Conservation (phyloP, 1,140 invertebrate species). For the Trypoxylus dichotomus region DNA sequence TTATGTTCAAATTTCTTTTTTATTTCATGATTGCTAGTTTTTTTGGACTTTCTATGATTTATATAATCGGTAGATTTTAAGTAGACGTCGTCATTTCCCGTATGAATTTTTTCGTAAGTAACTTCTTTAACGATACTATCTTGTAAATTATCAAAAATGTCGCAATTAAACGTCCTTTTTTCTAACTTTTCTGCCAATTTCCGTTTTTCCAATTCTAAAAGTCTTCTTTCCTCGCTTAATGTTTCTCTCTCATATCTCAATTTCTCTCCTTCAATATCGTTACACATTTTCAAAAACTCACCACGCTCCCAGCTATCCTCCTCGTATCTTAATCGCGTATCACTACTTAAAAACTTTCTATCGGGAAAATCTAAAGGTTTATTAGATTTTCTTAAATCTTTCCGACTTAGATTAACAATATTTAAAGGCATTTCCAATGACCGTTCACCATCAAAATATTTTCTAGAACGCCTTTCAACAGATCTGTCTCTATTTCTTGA, state of each 20-base stretch:
- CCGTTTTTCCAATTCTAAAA: constrained; percentile 37
- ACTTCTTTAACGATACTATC: constrained; percentile 7
- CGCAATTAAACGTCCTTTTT: background rate
- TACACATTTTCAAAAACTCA: constrained; percentile 29
- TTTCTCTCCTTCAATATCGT: constrained; percentile 21
- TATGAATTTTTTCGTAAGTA: background rate
- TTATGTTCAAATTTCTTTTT: constrained; percentile 11
- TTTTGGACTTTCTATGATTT: background rate
- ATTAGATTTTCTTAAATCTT: background rate
- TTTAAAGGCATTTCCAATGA: constrained; percentile 48
- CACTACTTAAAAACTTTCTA: background rate
- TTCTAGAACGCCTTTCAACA: background rate
- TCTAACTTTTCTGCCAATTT: constrained; percentile 33
- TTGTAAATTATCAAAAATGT: constrained; percentile 7
- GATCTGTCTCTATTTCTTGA: constrained; percentile 17
- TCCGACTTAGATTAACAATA: constrained; percentile 38
- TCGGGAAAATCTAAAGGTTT: background rate
- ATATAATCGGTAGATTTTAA: constrained; percentile 6
- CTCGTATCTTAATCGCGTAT: constrained; percentile 16
- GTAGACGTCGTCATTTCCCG: background rate
- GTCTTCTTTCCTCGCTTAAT: constrained; percentile 38
- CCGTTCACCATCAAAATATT: constrained; percentile 13
- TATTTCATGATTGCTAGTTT: background rate
- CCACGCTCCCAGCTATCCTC: constrained; percentile 34
- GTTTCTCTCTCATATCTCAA: constrained; percentile 36